Conservation (phyloP, 2,797 vertebrate genomes). For the Chanos chanos region DNA sequence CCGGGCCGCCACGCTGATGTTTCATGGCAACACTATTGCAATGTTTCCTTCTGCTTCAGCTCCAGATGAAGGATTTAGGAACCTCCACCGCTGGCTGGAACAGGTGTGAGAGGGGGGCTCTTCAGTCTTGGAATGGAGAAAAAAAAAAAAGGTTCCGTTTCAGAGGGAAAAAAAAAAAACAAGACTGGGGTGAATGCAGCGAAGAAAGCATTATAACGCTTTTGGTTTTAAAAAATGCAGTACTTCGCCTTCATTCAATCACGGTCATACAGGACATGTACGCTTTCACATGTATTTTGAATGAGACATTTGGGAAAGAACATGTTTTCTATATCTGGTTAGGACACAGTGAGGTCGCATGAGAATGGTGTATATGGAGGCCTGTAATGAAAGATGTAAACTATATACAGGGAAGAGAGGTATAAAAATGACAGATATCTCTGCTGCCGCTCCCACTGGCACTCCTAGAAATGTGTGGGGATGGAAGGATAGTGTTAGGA, state of each 20-base stretch:
- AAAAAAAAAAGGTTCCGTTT: not conserved
- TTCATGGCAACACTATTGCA: no score
- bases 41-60: no score
- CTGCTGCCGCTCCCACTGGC: not conserved
- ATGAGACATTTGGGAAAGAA: constrained; percentile 1
- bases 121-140: constrained; percentile 1
- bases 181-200: not conserved
- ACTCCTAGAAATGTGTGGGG: not conserved
- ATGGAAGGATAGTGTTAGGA: not conserved
- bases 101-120: no score
- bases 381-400: constrained; percentile 7
- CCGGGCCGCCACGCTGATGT: no score
- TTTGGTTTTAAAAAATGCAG: not conserved
- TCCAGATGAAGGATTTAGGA: no score
- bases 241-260: not conserved
- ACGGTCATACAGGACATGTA: not conserved
- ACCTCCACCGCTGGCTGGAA: no score
- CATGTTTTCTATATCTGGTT: constrained; percentile 2
- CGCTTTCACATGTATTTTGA: constrained; percentile 12
- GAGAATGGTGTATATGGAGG: not conserved
- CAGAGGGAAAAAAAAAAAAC: not conserved
- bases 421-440: not conserved
- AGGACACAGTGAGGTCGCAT: constrained; percentile 2
- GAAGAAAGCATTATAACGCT: not conserved
- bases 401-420: not conserved